Evolutionary conservation across 2,888 invertebrate genomes (phyloP), one percentile per base, ranked within the genome.

Genomic region (Dasypolia templi): DNA sequence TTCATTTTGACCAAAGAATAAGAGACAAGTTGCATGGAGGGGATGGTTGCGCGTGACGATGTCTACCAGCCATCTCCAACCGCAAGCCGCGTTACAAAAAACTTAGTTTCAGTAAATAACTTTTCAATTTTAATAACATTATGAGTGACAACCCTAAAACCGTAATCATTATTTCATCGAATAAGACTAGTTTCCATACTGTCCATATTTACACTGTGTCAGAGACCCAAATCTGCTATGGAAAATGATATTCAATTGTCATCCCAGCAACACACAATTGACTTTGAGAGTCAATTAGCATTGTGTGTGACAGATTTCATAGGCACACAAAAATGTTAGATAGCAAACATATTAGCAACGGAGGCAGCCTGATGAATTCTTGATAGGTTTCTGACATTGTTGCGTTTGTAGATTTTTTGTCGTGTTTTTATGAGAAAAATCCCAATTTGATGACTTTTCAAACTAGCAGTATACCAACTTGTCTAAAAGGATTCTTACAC

Each of bases 201-300:
- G n/a, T n/a, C n/a, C n/a, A n/a, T n/a, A n/a, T n/a, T n/a, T n/a
- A n/a, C n/a, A n/a, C n/a, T n/a, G n/a, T n/a, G n/a, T n/a, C n/a
- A n/a, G n/a, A n/a, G n/a, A 9, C 19, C 14, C 3, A 49, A 29
- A 17, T 35, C 6, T 35, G 19, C 12, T 2, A 26, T 17, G 22
- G 17, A 42, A 32, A 67, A 17, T 17, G 0, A n/a, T 11, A 42
- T 61, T 59, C 11, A 44, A 46, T 29, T 53, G 19, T 17, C n/a
- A 70, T 26, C 12, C 19, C 14, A 69, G 26, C 1, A 19, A 19
- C 14, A 29, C 3, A 39, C 14, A 19, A 32, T 19, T 71, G 51
- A 32, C 32, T n/a, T 62, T 46, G 19, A 53, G 32, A 71, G 55
- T 55, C 14, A 71, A 55, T 71, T 71, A 55, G 32, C 22, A 53